phyloP scores from a whole-genome alignment of 2,113 vertebrate genomes.

The Misgurnus anguillicaudatus region DNA sequence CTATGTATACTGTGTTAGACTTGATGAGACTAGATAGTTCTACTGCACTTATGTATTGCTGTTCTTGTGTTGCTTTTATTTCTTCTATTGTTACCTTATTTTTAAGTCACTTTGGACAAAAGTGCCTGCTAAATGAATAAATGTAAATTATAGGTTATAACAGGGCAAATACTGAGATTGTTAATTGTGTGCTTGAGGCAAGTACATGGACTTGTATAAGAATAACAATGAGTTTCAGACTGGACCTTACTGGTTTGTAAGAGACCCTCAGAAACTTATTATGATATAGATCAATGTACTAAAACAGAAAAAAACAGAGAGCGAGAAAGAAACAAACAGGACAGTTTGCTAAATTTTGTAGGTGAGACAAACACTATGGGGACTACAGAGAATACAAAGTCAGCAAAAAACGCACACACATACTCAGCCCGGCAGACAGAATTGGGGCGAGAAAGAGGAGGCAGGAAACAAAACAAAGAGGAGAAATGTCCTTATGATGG shows the following conservation, averaged over 20 bases:
- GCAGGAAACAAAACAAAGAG: slow-evolving; percentile 1
- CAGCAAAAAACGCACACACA: slow-evolving; percentile 45
- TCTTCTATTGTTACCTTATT: too few species aligned
- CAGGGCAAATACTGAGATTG: not conserved
- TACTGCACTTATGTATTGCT: too few species aligned
- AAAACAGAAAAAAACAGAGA: not conserved
- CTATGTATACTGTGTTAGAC: too few species aligned
- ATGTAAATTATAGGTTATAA: not conserved
- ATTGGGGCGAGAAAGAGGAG: slow-evolving; percentile 26
- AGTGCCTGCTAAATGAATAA: too few species aligned
- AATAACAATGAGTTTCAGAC: not conserved
- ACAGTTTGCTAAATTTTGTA: slow-evolving; percentile 42
- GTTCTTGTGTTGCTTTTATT: too few species aligned
- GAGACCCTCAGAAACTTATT: not conserved
- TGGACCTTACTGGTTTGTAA: not conserved
- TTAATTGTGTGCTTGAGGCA: not conserved
- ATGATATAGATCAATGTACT: not conserved
- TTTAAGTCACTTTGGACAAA: too few species aligned
- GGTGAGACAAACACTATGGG: slow-evolving; percentile 48
- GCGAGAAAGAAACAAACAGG: slow-evolving; percentile 24
- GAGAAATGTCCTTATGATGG: slow-evolving; percentile 18
- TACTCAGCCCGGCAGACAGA: slow-evolving; percentile 32
- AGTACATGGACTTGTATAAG: not conserved
- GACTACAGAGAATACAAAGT: slow-evolving; percentile 40
- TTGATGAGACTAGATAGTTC: too few species aligned